Base-by-base conservation (phyloP, 1,140 invertebrate genomes). In the Cheumatopsyche charites region DNA sequence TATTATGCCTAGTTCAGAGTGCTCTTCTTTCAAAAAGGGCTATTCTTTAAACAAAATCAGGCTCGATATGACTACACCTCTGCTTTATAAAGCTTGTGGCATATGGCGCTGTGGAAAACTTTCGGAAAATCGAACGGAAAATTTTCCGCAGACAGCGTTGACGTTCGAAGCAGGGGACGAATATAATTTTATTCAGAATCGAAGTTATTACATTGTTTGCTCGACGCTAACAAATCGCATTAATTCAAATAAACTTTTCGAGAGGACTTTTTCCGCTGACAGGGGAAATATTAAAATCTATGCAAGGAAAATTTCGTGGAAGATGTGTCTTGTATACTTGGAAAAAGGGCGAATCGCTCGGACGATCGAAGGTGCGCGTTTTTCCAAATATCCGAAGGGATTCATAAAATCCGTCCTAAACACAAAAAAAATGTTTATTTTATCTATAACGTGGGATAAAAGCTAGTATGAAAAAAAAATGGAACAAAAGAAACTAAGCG, bases 401-500 rank as follows among this genome's bases (percentile, higher is more conserved):
- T 52, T 52, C 47, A 52, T 52, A 52, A 52, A 52, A 52, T 52
- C 47, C 47, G 0, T 17, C 47, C 5, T 15, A 52, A 17, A 52
- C 19, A 52, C 47, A 52, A 52, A 52, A n/a, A n/a, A n/a, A 52
- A 19, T 52, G 47, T 52, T 52, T 52, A 19, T 17, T 19, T 52
- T 52, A 52, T 52, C 47, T 19, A 52, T 19, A 17, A 52, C n/a
- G 15, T 17, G 19, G 47, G 47, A 52, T 52, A 52, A 52, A 52
- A 52, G 47, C 19, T 17, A 1, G 47, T 47, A 47, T 47, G 13
- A 17, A 42, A 45, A 52, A 52, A 52, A 52, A 17, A 7, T 17
- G 19, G 19, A n/a, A 52, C 19, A 17, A 52, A 17, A 52, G 19
- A 17, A 52, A 17, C 47, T 17, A 19, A 52, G 47, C 6, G 15